Conservation (phyloP, 2,888 invertebrate genomes). For the Conus canariensis region DNA sequence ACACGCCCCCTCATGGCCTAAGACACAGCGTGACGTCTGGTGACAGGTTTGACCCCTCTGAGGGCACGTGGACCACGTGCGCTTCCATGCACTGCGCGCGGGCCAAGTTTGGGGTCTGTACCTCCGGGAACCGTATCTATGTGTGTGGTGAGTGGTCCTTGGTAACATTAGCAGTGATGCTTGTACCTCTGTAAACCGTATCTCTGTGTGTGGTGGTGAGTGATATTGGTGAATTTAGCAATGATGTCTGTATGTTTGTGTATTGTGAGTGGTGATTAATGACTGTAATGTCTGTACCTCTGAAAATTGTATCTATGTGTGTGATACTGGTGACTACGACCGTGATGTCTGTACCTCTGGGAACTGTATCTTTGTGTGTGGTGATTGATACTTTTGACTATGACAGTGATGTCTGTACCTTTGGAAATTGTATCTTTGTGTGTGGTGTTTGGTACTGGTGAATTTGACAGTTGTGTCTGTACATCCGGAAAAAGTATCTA, state of each 20-base stretch:
- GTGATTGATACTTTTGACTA: constrained; percentile 47
- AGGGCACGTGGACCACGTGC: constrained; percentile 64
- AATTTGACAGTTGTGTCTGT: constrained; percentile 40
- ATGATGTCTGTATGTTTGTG: constrained; percentile 62
- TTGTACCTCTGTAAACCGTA: too few species aligned
- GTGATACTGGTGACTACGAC: not conserved
- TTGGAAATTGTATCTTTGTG: too few species aligned
- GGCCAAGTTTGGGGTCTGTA: constrained; percentile 63
- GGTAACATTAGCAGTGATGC: not conserved
- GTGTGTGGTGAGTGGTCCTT: constrained; percentile 58
- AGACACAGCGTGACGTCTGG: not conserved
- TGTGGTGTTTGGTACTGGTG: too few species aligned
- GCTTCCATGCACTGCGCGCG: constrained; percentile 59
- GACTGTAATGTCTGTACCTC: not conserved
- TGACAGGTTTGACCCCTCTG: constrained; percentile 64
- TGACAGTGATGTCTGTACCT: not conserved
- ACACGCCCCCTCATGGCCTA: too few species aligned
- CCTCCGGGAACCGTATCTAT: constrained; percentile 61
- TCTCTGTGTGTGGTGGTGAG: not conserved
- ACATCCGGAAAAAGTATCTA: constrained; percentile 63
- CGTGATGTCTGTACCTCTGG: constrained; percentile 58
- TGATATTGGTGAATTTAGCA: not conserved
- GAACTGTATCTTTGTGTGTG: constrained; percentile 63
- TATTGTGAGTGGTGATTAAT: constrained; percentile 54
- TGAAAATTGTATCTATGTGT: too few species aligned